phyloP scores from a whole-genome alignment of 2,113 vertebrate species.

The Asarcornis scutulata region DNA sequence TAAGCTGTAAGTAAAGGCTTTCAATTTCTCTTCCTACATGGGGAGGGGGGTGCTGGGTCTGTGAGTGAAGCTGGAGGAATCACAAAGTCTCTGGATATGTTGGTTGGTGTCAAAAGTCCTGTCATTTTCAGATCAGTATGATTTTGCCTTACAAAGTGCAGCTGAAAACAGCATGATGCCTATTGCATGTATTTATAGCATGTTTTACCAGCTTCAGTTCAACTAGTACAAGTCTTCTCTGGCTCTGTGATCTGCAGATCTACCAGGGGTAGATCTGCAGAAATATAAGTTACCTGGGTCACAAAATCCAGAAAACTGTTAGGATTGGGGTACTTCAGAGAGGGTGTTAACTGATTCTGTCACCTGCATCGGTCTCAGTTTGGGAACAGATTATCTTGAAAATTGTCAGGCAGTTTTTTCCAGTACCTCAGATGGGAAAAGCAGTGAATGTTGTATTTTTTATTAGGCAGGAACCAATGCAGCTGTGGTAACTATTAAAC shows the following conservation, averaged over 20 bases:
- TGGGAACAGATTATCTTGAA: neutral
- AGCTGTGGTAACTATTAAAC: neutral
- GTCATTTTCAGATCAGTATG: neutral
- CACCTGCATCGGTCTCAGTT: neutral
- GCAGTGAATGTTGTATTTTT: neutral
- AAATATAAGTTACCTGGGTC: neutral
- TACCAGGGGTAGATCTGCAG: neutral
- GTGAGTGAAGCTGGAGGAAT: neutral
- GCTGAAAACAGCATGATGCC: neutral
- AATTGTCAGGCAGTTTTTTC: neutral
- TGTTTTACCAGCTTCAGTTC: neutral
- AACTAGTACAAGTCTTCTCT: neutral
- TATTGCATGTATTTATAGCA: neutral
- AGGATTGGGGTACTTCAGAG: neutral
- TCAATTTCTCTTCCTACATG: neutral
- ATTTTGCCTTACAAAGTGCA: neutral
- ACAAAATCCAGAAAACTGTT: neutral
- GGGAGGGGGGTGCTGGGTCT: neutral
- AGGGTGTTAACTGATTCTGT: neutral
- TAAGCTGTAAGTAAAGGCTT: constrained; percentile 64
- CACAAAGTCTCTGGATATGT: neutral
- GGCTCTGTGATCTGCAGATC: neutral
- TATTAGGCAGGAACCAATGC: neutral
- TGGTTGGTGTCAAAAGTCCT: neutral
- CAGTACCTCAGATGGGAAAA: neutral